phyloP scores from a whole-genome alignment of 2,888 invertebrate species.

The Dasypogon diadema region DNA sequence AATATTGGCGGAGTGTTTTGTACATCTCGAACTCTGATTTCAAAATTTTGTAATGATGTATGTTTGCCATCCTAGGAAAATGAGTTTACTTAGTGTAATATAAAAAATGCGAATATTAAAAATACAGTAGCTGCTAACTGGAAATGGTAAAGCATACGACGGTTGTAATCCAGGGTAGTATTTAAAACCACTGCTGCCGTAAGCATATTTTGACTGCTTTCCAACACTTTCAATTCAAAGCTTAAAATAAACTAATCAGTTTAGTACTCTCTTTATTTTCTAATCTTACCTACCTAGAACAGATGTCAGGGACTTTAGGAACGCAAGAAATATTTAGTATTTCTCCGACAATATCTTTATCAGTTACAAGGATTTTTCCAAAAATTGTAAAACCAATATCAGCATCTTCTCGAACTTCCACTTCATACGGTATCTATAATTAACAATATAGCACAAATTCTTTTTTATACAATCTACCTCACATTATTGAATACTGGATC shows the following conservation, averaged over 20 bases:
- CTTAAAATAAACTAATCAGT: conserved; percentile 57
- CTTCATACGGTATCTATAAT: conserved; percentile 82
- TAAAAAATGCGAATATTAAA: neutral
- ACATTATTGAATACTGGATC: conserved; percentile 83
- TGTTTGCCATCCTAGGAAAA: conserved; percentile 79
- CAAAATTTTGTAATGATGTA: conserved; percentile 79
- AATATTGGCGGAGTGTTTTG: conserved; percentile 91
- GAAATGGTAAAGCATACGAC: conserved; percentile 82
- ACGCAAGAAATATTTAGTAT: conserved; percentile 80
- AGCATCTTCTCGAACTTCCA: conserved; percentile 82
- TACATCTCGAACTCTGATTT: conserved; percentile 84
- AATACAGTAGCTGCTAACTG: conserved; percentile 80
- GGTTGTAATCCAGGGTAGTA: conserved; percentile 80
- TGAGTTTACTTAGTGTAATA: neutral
- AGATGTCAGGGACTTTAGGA: conserved; percentile 68
- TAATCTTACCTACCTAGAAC: conserved; percentile 62
- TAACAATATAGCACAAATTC: too few relatives aligned
- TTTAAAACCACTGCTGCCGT: conserved; percentile 80
- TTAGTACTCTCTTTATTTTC: too few relatives aligned
- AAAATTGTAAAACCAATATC: conserved; percentile 79
- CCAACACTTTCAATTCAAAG: conserved; percentile 63
- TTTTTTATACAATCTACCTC: too few relatives aligned
- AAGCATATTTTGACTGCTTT: conserved; percentile 73
- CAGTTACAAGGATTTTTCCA: conserved; percentile 79
- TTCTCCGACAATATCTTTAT: conserved; percentile 84